phyloP scores from a whole-genome alignment of 2,113 vertebrate genomes.

The Eptesicus fuscus region DNA sequence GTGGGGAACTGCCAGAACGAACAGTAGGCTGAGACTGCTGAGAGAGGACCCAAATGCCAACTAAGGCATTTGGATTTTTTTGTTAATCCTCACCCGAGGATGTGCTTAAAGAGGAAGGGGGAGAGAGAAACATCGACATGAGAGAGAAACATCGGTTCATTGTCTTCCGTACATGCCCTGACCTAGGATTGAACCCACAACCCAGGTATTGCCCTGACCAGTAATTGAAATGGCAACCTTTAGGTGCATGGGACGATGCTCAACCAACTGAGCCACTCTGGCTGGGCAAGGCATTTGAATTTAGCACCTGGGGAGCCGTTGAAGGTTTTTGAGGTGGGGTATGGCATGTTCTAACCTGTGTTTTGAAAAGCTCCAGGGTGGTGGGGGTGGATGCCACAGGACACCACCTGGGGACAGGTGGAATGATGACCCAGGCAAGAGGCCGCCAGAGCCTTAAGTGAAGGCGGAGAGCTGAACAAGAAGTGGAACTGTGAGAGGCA shows the following conservation, averaged over 20 bases:
- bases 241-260: background rate
- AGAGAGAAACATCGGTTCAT: background rate
- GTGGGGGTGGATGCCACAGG: background rate
- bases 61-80: background rate
- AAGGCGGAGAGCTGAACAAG: background rate
- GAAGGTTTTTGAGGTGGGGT: background rate
- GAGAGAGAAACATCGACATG: background rate
- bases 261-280: background rate
- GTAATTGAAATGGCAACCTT: background rate
- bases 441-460: accelerated
- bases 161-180: background rate
- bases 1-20: background rate
- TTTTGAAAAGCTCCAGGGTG: background rate
- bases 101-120: background rate
- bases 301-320: background rate
- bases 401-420: background rate
- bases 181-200: background rate
- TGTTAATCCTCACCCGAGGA: background rate
- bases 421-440: background rate
- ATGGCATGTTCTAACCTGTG: background rate
- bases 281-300: background rate
- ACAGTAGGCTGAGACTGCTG: background rate
- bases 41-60: background rate
- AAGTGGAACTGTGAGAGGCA: too few relatives aligned
- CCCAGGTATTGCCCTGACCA: background rate